Percentiles rank a stretch among this genome's conserved stretches.
Conservation (phyloP, 2,113 vertebrate genomes). For the Sceloporus undulatus region DNA sequence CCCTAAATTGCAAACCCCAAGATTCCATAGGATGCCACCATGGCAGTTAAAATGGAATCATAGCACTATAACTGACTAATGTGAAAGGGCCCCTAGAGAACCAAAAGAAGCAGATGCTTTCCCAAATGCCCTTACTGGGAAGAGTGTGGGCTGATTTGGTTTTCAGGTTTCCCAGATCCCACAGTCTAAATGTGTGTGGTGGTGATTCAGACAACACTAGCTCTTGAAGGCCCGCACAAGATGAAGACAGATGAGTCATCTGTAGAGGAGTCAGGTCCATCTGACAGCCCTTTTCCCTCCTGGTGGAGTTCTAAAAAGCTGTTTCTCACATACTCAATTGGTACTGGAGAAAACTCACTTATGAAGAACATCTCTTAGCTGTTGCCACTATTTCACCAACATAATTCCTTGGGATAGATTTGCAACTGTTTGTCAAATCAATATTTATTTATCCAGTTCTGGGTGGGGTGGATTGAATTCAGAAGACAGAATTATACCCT, state of each 20-base stretch:
- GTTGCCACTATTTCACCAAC: neutral
- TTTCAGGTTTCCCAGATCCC: neutral
- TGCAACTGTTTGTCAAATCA: neutral
- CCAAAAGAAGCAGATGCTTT: neutral
- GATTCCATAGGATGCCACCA: no score
- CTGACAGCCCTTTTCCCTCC: neutral
- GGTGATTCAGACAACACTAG: neutral
- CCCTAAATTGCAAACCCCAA: no score
- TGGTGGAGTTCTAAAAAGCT: neutral
- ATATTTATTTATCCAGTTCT: slow-evolving; percentile 3
- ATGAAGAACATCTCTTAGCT: neutral
- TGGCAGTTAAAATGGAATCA: no score
- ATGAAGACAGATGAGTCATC: neutral
- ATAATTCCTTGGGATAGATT: neutral
- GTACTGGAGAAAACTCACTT: neutral
- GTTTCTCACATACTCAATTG: neutral
- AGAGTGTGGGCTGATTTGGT: neutral
- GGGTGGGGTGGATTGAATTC: neutral
- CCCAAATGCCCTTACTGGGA: neutral
- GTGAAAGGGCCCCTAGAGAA: neutral
- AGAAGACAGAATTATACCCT: neutral
- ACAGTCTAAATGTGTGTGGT: neutral
- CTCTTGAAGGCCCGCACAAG: neutral
- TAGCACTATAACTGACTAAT: no score
- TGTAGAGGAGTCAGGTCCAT: neutral